phyloP scores from a whole-genome alignment of 2,888 invertebrate species.

The Drosophila vallismaia region DNA sequence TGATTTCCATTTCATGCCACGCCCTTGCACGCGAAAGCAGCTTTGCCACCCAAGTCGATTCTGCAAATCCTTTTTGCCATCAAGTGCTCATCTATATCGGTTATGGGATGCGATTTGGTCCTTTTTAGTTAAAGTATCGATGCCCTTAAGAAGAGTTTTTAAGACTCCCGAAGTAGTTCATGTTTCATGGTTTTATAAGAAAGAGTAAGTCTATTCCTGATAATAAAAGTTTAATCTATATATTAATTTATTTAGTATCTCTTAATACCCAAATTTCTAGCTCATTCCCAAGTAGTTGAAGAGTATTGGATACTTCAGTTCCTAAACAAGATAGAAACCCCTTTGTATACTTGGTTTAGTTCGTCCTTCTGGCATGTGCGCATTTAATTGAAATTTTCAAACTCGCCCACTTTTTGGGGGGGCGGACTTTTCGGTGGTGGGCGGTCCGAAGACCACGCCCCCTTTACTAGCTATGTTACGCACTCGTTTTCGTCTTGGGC shows the following conservation, averaged over 20 bases:
- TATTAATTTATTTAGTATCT: not conserved
- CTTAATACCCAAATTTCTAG: not conserved
- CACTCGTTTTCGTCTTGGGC: conserved; percentile 59
- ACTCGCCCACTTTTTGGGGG: conserved; percentile 55
- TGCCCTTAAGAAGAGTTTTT: conserved; percentile 9
- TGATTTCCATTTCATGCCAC: conserved; percentile 67
- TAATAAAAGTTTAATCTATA: not conserved
- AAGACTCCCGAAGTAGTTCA: not conserved
- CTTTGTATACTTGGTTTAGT: conserved; percentile 46
- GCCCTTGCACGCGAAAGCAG: conserved; percentile 43
- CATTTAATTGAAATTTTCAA: conserved; percentile 76
- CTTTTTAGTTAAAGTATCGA: conserved; percentile 3
- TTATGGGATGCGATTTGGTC: conserved; percentile 53
- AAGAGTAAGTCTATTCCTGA: no score
- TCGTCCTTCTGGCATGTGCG: conserved; percentile 68
- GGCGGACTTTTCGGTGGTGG: conserved; percentile 10
- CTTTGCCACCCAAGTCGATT: conserved; percentile 34
- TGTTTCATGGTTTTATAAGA: not conserved
- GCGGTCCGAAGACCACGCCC: conserved; percentile 19
- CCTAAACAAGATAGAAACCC: conserved; percentile 15
- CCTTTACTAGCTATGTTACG: conserved; percentile 50
- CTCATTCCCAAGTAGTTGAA: not conserved
- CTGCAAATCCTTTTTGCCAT: conserved; percentile 66
- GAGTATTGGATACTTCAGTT: not conserved
- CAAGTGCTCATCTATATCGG: conserved; percentile 75